Evolutionary conservation across 1,140 invertebrate species (phyloP), one percentile per base, ranked within the genome.

Genomic region (Aphaenogaster ashmeadi): DNA sequence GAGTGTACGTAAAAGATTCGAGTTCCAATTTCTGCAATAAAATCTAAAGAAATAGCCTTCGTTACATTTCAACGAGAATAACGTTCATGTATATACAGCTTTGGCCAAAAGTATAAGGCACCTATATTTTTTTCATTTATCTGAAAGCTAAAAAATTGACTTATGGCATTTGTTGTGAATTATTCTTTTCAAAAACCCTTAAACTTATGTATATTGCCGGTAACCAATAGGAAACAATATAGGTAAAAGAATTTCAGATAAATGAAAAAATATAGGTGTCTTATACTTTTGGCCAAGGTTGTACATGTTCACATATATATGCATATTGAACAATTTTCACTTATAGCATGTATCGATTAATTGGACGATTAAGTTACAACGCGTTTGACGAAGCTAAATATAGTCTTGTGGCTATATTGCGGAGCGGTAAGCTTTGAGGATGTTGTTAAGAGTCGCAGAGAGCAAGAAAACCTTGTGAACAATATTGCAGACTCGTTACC

Each of bases 401-500:
- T 69, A 69, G 18, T 44, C 18, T 79, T 8, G 27, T 79, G 33
- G 50, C 33, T 21, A 15, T 11, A 69, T 41, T 27, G 38, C 41
- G 6, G 58, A 67, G 47, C 62, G 47, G 33, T 38, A 33, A 27
- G 21, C 50, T 72, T 56, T 33, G 66, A 71, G 38, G 15, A 83
- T 41, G 67, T 74, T 60, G n/a, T 75, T 84, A 74, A n/a, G 13
- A 69, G 27, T 71, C 33, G 52, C 18, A 33, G 36, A 52, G 11
- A 60, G 54, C 27, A 66, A 77, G 21, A 9, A 85, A 77, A 50
- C 11, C 41, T 36, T 60, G 79, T 33, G 67, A 87, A 87, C 84
- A 77, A 64, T 84, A 47, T 58, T 50, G 75, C 86, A 41, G 69
- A 67, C 80, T 85, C 56, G 50, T 85, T 78, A 85, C 58, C 56